Evolutionary conservation across 2,113 vertebrate genomes (phyloP), one percentile per base, ranked within the genome.

Genomic region (Cettia cetti): DNA sequence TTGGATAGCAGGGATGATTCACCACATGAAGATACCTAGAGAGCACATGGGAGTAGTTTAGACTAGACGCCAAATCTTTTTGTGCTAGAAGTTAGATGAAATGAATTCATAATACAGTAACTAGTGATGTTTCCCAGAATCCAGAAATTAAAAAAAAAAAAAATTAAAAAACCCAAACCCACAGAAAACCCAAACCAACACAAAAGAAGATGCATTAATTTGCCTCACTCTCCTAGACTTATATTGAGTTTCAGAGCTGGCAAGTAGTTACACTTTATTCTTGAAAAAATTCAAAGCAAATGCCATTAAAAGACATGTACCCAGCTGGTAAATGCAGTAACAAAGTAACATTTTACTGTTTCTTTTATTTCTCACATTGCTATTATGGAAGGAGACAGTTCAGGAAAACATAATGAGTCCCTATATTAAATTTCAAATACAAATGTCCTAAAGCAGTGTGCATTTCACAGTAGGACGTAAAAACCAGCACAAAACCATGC

Each of bases 271-370:
- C 6, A 47, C 20, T 28, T 92, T 80, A 65, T 79, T 95, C 63
- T 82, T 91, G 39, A 69, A 60, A 95, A 69, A 91, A 92, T 82
- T 91, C 78, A 95, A 95, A 95, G 84, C 71, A 95, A 76, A 87
- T 70, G 59, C 33, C 22, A 14, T 83, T 72, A 85, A 65, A 92
- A 94, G 71, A 82, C 65, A 60, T 4, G 33, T n/a, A 65, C 33
- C 0, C 5, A 50, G 54, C 22, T 65, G 16, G 26, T 45, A 92
- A 90, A 66, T 21, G 42, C 45, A 77, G 42, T 35, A 87, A 92
- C 31, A 82, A 86, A 84, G 57, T 24, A 64, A 39, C 10, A 45
- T 94, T 87, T 85, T 65, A 54, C 63, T 47, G 15, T 59, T 89
- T 37, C 57, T 91, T 89, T 69, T 92, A 66, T 94, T 89, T 92